These are phyloP conservation scores for Chelmon rostratus DNA, from an alignment of 2,797 vertebrate species.

Conservation along the genomic window DNA sequence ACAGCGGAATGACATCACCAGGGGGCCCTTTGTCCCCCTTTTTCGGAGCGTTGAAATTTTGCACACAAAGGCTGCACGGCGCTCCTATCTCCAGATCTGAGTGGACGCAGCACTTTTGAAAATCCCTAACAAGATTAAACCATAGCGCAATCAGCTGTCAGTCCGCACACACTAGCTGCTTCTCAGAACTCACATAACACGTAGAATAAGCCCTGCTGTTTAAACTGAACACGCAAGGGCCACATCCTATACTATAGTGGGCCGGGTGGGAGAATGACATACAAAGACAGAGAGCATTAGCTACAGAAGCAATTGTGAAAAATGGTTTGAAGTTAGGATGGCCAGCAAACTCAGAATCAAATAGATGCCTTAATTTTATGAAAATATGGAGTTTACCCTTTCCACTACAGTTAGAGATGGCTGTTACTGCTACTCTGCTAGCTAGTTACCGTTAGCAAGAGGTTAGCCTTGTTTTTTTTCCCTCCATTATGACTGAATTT, in stretches of 20 bases:
- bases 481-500: too few species aligned
- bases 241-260: slow-evolving; percentile 36
- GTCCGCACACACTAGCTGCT: slow-evolving; percentile 72
- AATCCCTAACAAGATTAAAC: slow-evolving; percentile 89
- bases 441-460: background rate
- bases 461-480: too few species aligned
- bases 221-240: slow-evolving; percentile 62
- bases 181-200: slow-evolving; percentile 71
- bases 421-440: background rate
- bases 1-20: slow-evolving; percentile 85
- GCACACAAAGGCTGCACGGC: slow-evolving; percentile 83
- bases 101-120: slow-evolving; percentile 89
- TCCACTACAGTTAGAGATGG: too few species aligned
- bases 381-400: too few species aligned
- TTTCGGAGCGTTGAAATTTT: slow-evolving; percentile 82
- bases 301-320: background rate
- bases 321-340: background rate
- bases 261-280: slow-evolving; percentile 10
- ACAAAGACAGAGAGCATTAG: slow-evolving; percentile 3
- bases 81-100: slow-evolving; percentile 86
- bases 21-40: slow-evolving; percentile 77
- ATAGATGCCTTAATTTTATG: background rate
- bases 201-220: slow-evolving; percentile 70
- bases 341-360: slow-evolving; percentile 1
- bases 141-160: slow-evolving; percentile 84